These are phyloP conservation scores for Pseudomugil tenellus DNA, from an alignment of 2,797 vertebrate species.

Conservation along the genomic window DNA sequence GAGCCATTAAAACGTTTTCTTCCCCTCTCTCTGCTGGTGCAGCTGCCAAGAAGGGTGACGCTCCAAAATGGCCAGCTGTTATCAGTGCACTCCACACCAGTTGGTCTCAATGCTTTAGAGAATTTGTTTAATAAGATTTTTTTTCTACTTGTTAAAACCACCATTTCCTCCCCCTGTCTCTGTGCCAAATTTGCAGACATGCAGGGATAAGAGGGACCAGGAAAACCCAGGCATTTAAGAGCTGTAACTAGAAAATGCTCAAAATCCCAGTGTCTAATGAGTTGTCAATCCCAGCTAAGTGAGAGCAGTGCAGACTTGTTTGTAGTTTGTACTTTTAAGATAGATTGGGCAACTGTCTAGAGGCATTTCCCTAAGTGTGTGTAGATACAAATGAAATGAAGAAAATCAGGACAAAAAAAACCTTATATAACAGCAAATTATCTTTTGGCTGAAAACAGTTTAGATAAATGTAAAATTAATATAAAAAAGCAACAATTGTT, in stretches of 20 bases:
- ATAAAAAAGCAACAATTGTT: slow-evolving; percentile 37
- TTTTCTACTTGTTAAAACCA: slow-evolving; percentile 34
- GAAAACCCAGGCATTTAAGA: slow-evolving; percentile 74
- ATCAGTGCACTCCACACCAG: slow-evolving; percentile 84
- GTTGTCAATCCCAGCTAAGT: slow-evolving; percentile 69
- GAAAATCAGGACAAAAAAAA: slow-evolving; percentile 4
- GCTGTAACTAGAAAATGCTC: slow-evolving; percentile 66
- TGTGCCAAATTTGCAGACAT: slow-evolving; percentile 73
- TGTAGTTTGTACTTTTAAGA: slow-evolving; percentile 48
- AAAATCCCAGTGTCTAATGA: slow-evolving; percentile 78
- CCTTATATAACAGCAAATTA: slow-evolving; percentile 29
- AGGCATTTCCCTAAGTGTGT: slow-evolving; percentile 20
- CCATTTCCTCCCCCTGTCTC: slow-evolving; percentile 55
- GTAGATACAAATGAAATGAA: slow-evolving; percentile 15
- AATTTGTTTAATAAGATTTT: slow-evolving; percentile 83
- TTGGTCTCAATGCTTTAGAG: slow-evolving; percentile 81
- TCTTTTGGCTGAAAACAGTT: slow-evolving; percentile 44
- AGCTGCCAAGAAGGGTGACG: slow-evolving; percentile 77
- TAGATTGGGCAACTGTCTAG: slow-evolving; percentile 19
- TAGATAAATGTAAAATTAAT: slow-evolving; percentile 28
- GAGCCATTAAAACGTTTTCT: slow-evolving; percentile 69
- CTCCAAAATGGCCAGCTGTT: slow-evolving; percentile 82
- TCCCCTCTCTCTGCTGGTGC: slow-evolving; percentile 53
- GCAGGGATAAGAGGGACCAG: slow-evolving; percentile 55
- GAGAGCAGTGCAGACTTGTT: slow-evolving; percentile 47